Conservation (phyloP, 2,888 invertebrate species). For the Papilio gigon region DNA sequence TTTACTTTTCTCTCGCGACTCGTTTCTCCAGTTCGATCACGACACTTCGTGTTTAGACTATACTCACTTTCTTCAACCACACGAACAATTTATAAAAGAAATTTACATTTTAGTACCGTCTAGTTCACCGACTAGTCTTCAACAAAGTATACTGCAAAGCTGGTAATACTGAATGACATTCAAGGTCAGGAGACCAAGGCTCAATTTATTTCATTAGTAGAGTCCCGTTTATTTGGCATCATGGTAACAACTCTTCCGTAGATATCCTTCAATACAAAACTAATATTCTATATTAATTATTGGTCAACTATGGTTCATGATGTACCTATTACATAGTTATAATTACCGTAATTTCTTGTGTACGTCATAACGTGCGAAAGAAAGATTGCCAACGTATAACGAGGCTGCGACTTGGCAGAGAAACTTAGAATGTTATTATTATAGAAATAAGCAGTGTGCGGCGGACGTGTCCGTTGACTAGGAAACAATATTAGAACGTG, state of each 20-base stretch:
- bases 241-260: neutral
- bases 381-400: constrained; percentile 18
- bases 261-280: too few relatives aligned
- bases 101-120: neutral
- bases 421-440: constrained; percentile 37
- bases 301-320: neutral
- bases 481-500: constrained; percentile 59
- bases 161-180: neutral
- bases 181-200: neutral
- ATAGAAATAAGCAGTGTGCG: constrained; percentile 37
- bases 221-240: neutral
- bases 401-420: constrained; percentile 28
- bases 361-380: neutral
- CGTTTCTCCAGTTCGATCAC: constrained; percentile 47
- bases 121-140: neutral
- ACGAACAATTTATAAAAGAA: neutral
- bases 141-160: neutral
- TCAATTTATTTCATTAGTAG: neutral
- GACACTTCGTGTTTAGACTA: constrained; percentile 28
- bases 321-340: neutral
- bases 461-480: constrained; percentile 45
- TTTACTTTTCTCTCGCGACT: constrained; percentile 75
- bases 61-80: constrained; percentile 25
- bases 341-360: neutral
- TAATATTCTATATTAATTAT: too few relatives aligned